These are phyloP conservation scores for Arvicanthis niloticus DNA, from an alignment of 2,113 vertebrate species.

Conservation along the genomic window DNA sequence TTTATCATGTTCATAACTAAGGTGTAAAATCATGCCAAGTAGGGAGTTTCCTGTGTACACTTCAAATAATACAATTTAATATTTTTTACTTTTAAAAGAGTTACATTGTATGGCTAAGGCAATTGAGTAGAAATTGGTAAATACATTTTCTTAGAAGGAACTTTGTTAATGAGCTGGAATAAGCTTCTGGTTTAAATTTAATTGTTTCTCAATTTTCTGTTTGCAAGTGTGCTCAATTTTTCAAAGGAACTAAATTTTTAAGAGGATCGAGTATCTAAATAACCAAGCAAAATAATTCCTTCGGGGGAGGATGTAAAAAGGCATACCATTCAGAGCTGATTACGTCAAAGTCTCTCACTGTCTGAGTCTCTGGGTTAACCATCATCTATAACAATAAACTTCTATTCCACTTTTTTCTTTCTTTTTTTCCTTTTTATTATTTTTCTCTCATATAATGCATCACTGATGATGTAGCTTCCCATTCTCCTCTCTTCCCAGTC, in stretches of 20 bases:
- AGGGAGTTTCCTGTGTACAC: neutral
- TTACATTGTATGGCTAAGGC: neutral
- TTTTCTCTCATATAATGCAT: neutral
- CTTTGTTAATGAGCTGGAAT: neutral
- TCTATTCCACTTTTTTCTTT: neutral
- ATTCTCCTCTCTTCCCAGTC: too few relatives aligned
- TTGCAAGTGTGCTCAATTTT: neutral
- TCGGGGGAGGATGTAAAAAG: neutral
- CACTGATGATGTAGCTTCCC: neutral
- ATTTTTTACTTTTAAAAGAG: neutral
- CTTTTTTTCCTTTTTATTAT: neutral
- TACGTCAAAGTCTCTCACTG: neutral
- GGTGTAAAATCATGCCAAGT: neutral
- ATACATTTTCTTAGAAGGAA: neutral
- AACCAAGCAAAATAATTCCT: neutral
- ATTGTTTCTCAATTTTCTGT: neutral
- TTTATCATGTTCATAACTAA: neutral
- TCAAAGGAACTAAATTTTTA: neutral
- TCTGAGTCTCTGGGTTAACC: neutral
- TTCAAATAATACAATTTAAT: neutral
- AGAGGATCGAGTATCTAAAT: neutral
- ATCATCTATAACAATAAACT: neutral
- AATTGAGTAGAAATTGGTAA: neutral
- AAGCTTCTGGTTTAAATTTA: neutral
- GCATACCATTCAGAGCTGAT: neutral